Percentiles rank a stretch among this genome's conserved stretches.
phyloP scores from a whole-genome alignment of 2,113 vertebrate species.

The Myanophis thanlyinensis region DNA sequence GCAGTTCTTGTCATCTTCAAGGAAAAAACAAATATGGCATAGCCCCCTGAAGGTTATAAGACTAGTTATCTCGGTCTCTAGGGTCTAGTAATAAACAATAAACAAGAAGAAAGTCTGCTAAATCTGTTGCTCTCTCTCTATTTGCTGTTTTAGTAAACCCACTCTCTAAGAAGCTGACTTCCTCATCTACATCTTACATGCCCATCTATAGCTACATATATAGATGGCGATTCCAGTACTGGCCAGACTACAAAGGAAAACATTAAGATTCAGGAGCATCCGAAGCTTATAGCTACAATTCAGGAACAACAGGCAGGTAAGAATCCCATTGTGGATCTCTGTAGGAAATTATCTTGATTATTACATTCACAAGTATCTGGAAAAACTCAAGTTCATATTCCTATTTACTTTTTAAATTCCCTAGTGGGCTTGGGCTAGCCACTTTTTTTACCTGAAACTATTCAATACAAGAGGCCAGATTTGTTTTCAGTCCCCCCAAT shows the following conservation, averaged over 20 bases:
- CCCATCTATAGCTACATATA: background rate
- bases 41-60: background rate
- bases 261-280: background rate
- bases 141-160: background rate
- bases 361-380: background rate
- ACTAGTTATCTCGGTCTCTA: background rate
- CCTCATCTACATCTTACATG: background rate
- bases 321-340: background rate
- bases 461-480: background rate
- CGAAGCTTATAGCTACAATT: background rate
- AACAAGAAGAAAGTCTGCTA: background rate
- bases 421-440: background rate
- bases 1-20: background rate
- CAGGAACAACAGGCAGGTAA: background rate
- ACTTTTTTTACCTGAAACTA: background rate
- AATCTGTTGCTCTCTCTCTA: background rate
- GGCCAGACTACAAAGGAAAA: background rate
- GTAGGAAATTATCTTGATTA: background rate
- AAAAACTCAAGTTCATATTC: background rate
- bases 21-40: background rate
- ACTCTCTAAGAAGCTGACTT: background rate
- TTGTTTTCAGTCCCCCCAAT: background rate
- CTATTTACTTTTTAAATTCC: background rate
- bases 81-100: background rate
- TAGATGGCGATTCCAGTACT: background rate